A percentile compares a stretch with the other conserved stretches of the same genome.
phyloP scores from a whole-genome alignment of 2,888 invertebrate genomes.

The Hydrotaea diabolus region DNA sequence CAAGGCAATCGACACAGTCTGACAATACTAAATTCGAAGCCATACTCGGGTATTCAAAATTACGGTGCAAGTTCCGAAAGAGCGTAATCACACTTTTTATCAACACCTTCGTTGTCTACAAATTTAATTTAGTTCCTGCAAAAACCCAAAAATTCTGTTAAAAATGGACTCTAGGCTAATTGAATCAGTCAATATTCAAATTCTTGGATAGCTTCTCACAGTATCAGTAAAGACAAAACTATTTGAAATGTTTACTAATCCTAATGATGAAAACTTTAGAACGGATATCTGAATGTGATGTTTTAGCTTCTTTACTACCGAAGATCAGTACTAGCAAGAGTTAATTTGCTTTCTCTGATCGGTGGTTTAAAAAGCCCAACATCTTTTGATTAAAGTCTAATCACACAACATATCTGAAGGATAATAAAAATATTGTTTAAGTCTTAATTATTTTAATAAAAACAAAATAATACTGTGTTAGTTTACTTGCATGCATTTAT shows the following conservation, averaged over 20 bases:
- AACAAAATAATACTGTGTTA: not conserved
- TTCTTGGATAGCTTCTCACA: no score
- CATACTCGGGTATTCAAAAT: no score
- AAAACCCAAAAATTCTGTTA: no score
- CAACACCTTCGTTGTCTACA: no score
- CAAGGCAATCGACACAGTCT: no score
- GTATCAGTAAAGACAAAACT: no score
- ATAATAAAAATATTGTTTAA: not conserved
- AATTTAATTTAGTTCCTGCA: no score
- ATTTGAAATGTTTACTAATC: not conserved
- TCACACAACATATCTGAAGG: constrained; percentile 65
- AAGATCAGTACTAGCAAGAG: constrained; percentile 70
- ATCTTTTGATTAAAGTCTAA: constrained; percentile 71
- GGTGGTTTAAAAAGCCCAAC: constrained; percentile 45
- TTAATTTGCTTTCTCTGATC: constrained; percentile 73
- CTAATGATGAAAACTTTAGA: constrained; percentile 74
- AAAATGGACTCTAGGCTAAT: no score
- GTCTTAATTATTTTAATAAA: not conserved
- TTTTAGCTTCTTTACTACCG: constrained; percentile 46
- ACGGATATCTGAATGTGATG: constrained; percentile 76
- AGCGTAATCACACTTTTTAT: no score
- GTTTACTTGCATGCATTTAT: not conserved
- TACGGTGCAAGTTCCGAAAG: no score
- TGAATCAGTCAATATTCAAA: no score
- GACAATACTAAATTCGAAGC: no score